Evolutionary conservation across 2,113 vertebrate species (phyloP).

Genomic region (Regulus satrapa): DNA sequence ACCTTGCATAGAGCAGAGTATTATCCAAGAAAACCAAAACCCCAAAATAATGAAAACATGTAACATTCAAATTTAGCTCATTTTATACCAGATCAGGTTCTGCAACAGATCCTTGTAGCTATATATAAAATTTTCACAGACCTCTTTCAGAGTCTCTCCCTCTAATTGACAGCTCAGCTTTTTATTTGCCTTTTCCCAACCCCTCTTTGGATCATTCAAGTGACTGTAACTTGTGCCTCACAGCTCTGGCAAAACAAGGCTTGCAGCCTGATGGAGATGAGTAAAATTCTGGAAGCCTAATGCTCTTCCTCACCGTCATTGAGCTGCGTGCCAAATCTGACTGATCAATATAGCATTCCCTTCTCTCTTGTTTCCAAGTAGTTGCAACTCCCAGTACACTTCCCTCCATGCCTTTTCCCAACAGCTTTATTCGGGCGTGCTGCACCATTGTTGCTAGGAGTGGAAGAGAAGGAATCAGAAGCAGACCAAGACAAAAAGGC

Average conservation of each 20-base stretch:
- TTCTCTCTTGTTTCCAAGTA: neutral
- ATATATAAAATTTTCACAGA: neutral
- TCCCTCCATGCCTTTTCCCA: neutral
- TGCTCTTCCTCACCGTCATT: neutral
- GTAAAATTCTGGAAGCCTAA: constrained; percentile 15
- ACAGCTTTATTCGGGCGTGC: neutral
- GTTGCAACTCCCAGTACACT: fast-evolving
- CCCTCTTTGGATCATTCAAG: neutral
- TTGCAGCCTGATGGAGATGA: neutral
- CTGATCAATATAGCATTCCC: neutral
- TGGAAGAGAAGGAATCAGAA: neutral
- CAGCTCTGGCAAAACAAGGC: neutral
- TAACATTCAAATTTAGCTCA: neutral
- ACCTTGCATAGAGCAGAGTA: neutral
- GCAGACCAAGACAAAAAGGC: neutral
- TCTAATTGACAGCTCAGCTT: neutral
- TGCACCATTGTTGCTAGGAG: neutral
- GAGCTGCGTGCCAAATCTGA: neutral
- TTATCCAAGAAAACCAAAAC: neutral
- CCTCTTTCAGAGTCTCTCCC: neutral
- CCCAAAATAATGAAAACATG: neutral
- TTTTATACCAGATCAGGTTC: neutral
- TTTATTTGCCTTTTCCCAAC: neutral
- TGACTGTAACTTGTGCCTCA: neutral
- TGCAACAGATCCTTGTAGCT: neutral